Evolutionary conservation across 2,888 invertebrate genomes (phyloP), one percentile per base, ranked within the genome.

Genomic region (Hirtodrosophila histrioides): DNA sequence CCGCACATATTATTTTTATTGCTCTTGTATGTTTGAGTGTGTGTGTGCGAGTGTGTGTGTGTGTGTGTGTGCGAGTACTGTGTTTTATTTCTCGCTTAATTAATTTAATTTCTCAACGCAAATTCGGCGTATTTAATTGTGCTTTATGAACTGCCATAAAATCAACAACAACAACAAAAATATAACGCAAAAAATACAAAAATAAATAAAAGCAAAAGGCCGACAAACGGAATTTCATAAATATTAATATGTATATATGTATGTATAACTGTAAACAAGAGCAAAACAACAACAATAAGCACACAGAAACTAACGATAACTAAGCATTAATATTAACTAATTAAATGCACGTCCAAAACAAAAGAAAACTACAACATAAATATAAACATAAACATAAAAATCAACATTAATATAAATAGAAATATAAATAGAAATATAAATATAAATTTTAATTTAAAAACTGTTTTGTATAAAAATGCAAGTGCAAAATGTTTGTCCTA

Each of bases 121-220:
- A 85, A 69, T 80, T 85, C 68, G 75, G 65, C 78, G 69, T 85
- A 76, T 88, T 86, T 79, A 78, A 79, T 84, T 73, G 78, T 86
- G 78, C 78, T 89, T 86, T 86, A 88, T 83, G 83, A 88, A 86
- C 86, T 89, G 88, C 86, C 89, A 88, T 88, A 89, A 84, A 87
- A 78, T 56, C 62, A 75, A 61, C 50, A 50, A 68, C 69, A 64
- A 61, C 17, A 17, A 17, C 1, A 17, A 46, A 43, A 61, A n/a
- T 53, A 43, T 36, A 7, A 31, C 7, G 31, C 8, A 54, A 57
- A 43, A 50, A 48, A 66, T 58, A 50, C n/a, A 63, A 51, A 70
- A 43, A 48, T 36, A 60, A 61, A 62, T 56, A 29, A 58, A 58
- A 60, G 45, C 60, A 72, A 60, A 43, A 51, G 46, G 50, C 51